Conservation (phyloP, 1,140 invertebrate species). For the Pseudoatta argentina region DNA sequence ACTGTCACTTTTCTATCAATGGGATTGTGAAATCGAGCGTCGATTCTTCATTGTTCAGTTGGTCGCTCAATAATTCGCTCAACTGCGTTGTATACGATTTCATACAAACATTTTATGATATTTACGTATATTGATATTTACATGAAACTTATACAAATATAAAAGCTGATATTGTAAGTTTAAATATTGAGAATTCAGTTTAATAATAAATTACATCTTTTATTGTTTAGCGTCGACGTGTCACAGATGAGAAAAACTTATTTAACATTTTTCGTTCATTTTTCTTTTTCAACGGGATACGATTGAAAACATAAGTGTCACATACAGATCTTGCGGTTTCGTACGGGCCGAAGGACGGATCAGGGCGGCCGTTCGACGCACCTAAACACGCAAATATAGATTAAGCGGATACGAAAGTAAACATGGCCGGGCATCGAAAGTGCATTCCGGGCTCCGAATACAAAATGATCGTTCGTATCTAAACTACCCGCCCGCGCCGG, state of each 20-base stretch:
- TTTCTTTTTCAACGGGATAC: not conserved
- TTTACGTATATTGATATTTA: not conserved
- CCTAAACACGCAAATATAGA: slow-evolving; percentile 73
- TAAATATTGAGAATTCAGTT: not conserved
- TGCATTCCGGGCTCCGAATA: slow-evolving; percentile 69
- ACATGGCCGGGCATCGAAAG: slow-evolving; percentile 61
- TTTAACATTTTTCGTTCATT: not conserved
- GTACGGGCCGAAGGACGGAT: slow-evolving; percentile 45
- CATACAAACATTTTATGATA: not conserved
- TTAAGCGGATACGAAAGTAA: slow-evolving; percentile 69
- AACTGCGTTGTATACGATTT: not conserved
- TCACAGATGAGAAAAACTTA: not conserved
- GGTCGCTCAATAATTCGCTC: not conserved
- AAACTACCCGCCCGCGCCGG: slow-evolving; percentile 54
- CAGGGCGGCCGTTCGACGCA: slow-evolving; percentile 55
- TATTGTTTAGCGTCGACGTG: not conserved
- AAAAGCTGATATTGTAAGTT: not conserved
- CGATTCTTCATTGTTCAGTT: not conserved
- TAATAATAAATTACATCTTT: slow-evolving; percentile 2
- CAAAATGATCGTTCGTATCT: slow-evolving; percentile 72
- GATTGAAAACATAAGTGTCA: slow-evolving; percentile 21
- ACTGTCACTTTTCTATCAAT: too few relatives aligned
- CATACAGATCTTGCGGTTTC: slow-evolving; percentile 17
- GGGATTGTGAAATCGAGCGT: not conserved
- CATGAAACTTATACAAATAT: not conserved